phyloP scores from a whole-genome alignment of 1,140 invertebrate genomes.

The Dreissena rostriformis region DNA sequence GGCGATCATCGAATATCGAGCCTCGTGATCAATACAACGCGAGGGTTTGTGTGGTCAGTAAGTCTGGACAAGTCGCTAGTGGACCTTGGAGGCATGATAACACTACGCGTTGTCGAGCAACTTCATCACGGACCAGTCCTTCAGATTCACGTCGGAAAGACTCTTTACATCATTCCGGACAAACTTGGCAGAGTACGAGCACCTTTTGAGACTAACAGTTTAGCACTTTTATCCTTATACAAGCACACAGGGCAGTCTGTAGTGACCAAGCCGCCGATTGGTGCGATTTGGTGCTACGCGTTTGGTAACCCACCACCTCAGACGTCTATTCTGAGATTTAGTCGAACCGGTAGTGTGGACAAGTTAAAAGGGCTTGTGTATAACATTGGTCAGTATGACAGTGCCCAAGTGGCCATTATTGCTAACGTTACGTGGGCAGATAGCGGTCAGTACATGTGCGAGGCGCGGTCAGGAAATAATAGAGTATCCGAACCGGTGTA shows the following conservation, averaged over 20 bases:
- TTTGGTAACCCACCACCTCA: slow-evolving; percentile 49
- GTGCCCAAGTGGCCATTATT: slow-evolving; percentile 39
- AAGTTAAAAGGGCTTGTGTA: slow-evolving; percentile 30
- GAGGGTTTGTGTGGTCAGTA: slow-evolving; percentile 47
- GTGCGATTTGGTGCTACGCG: slow-evolving; percentile 52
- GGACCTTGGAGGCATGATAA: slow-evolving; percentile 40
- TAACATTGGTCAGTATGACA: slow-evolving; percentile 47
- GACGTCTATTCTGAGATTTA: slow-evolving; percentile 31
- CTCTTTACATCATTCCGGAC: slow-evolving; percentile 39
- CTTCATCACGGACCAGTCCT: slow-evolving; percentile 27
- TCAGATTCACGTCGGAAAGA: slow-evolving; percentile 52
- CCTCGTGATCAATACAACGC: slow-evolving; percentile 28
- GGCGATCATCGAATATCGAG: slow-evolving; percentile 12
- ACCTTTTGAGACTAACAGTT: slow-evolving; percentile 27
- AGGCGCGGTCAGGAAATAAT: slow-evolving; percentile 24
- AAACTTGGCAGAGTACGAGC: slow-evolving; percentile 4
- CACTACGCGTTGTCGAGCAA: slow-evolving; percentile 33
- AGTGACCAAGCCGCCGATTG: slow-evolving; percentile 24
- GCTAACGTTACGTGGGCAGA: slow-evolving; percentile 8
- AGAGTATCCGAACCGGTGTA: slow-evolving; percentile 26
- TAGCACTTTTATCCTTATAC: slow-evolving; percentile 43
- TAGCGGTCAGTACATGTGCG: slow-evolving; percentile 38
- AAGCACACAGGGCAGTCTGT: slow-evolving; percentile 16
- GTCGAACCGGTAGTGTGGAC: neutral
- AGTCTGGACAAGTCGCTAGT: slow-evolving; percentile 36